Conservation (phyloP, 1,140 invertebrate species). For the Nixonia krombeini region DNA sequence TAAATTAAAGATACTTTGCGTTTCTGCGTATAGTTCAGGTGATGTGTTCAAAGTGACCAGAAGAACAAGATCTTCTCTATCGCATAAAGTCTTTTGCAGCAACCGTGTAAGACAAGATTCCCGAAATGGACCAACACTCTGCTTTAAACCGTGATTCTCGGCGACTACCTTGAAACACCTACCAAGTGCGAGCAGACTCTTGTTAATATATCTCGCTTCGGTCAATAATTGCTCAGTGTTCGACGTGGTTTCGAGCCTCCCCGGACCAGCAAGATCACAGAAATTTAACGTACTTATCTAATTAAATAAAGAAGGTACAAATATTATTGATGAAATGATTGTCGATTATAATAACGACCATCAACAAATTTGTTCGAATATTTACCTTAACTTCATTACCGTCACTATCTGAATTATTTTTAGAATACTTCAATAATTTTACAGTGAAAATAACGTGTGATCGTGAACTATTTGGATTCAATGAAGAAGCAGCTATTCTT, state of each 20-base stretch:
- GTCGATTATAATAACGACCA: too few relatives aligned
- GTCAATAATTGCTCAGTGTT: constrained; percentile 80
- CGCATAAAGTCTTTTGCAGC: constrained; percentile 67
- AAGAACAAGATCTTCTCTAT: constrained; percentile 80
- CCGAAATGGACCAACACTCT: constrained; percentile 67
- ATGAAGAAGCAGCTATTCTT: constrained; percentile 80
- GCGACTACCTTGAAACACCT: constrained; percentile 82
- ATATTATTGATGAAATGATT: too few relatives aligned
- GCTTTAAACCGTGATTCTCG: constrained; percentile 43
- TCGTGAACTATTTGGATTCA: constrained; percentile 85
- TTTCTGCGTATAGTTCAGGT: constrained; percentile 80
- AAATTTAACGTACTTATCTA: constrained; percentile 75
- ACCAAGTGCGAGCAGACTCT: constrained; percentile 86
- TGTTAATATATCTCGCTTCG: constrained; percentile 91
- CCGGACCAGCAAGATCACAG: constrained; percentile 91
- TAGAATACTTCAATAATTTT: constrained; percentile 74
- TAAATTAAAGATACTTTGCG: constrained; percentile 80
- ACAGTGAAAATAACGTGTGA: constrained; percentile 90
- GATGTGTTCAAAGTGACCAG: constrained; percentile 83
- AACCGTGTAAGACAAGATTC: constrained; percentile 85
- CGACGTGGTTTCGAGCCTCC: constrained; percentile 81
- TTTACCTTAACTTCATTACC: too few relatives aligned
- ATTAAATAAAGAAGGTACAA: constrained; percentile 1
- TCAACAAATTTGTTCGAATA: too few relatives aligned
- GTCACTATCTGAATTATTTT: constrained; percentile 24